A percentile compares a stretch with the other conserved stretches of the same genome.
Conservation (phyloP, 2,888 invertebrate species). For the Synergus laeviventris region DNA sequence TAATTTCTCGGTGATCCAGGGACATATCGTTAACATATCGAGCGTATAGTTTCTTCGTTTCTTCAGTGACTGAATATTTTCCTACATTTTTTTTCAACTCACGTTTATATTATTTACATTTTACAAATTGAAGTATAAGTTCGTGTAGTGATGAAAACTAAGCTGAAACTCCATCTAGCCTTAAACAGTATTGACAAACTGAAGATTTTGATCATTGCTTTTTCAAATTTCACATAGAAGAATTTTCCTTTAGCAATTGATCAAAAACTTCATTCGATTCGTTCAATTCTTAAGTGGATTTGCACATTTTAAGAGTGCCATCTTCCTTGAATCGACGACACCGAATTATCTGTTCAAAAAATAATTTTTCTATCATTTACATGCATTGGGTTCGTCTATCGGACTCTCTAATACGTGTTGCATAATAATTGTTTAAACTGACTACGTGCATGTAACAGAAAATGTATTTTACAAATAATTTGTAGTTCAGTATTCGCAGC, state of each 20-base stretch:
- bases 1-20: neutral
- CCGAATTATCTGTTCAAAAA: slow-evolving; percentile 15
- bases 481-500: neutral
- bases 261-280: slow-evolving; percentile 7
- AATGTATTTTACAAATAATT: neutral
- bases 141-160: slow-evolving; percentile 18
- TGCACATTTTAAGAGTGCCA: slow-evolving; percentile 28
- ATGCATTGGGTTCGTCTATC: neutral
- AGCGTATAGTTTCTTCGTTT: slow-evolving; percentile 7
- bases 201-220: slow-evolving; percentile 15
- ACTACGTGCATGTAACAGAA: neutral
- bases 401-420: neutral
- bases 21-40: neutral
- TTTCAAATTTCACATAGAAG: neutral
- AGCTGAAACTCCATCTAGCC: neutral
- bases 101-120: neutral
- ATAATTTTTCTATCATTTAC: slow-evolving; percentile 1
- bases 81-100: neutral
- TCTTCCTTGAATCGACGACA: slow-evolving; percentile 1
- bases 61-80: slow-evolving; percentile 22
- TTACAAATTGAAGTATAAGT: slow-evolving; percentile 3
- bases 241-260: neutral
- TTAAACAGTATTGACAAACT: slow-evolving; percentile 32
- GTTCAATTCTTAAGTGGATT: slow-evolving; percentile 1
- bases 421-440: slow-evolving; percentile 3